Percentiles rank a stretch among this genome's conserved stretches.
phyloP scores from a whole-genome alignment of 2,797 vertebrate genomes.

The Odontamblyopus lacepedii region DNA sequence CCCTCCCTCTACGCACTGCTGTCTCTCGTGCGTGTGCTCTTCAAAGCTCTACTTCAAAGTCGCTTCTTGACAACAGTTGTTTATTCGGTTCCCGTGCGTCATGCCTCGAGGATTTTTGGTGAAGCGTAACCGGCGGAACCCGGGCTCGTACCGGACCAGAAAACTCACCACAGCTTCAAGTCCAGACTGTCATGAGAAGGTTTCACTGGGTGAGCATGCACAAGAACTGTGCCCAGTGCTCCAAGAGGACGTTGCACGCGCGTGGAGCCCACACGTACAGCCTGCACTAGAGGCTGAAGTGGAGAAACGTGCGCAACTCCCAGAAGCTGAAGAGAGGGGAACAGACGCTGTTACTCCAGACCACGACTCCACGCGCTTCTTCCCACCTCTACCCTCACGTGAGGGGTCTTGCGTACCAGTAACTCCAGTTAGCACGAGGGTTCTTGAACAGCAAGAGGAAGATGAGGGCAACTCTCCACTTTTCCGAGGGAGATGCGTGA shows the following conservation, averaged over 20 bases:
- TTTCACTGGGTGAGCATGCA: background rate
- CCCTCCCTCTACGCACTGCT: constrained; percentile 1
- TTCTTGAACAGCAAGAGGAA: constrained; percentile 42
- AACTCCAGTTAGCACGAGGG: constrained; percentile 72
- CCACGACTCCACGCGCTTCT: constrained; percentile 46
- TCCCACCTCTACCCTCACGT: constrained; percentile 44
- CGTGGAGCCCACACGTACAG: constrained; percentile 66
- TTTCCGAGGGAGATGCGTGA: constrained; percentile 75
- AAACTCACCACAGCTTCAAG: background rate
- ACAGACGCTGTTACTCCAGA: constrained; percentile 49
- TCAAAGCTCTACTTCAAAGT: constrained; percentile 62
- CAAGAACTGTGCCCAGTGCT: constrained; percentile 33
- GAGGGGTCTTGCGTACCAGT: constrained; percentile 72
- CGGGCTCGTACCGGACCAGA: constrained; percentile 81
- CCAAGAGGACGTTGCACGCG: constrained; percentile 46
- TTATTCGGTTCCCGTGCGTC: constrained; percentile 27
- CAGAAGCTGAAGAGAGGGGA: constrained; percentile 59
- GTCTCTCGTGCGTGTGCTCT: constrained; percentile 18
- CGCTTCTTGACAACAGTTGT: constrained; percentile 47
- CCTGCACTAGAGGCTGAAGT: constrained; percentile 70
- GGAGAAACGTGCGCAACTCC: constrained; percentile 62
- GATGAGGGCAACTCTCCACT: constrained; percentile 61
- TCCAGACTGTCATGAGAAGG: constrained; percentile 4
- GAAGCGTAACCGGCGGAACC: constrained; percentile 85
- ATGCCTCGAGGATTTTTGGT: constrained; percentile 96